These are phyloP conservation scores for Diglossa cyanea DNA, from an alignment of 2,797 vertebrate species.

Conservation along the genomic window DNA sequence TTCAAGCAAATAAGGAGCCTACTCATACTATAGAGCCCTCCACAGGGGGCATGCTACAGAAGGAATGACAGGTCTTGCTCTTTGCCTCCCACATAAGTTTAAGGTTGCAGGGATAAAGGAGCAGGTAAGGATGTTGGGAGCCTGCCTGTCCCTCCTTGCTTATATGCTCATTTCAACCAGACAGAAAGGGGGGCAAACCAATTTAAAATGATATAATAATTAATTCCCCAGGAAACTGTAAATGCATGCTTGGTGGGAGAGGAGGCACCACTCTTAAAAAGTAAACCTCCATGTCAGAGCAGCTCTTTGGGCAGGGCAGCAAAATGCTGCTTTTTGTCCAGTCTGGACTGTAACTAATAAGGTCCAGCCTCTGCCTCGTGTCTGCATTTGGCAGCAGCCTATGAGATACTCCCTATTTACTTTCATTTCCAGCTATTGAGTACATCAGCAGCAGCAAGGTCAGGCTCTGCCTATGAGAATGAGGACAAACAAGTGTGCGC, in stretches of 20 bases:
- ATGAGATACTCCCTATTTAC: background rate
- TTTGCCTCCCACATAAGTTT: background rate
- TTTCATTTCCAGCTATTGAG: background rate
- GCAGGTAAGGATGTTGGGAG: background rate
- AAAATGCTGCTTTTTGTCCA: background rate
- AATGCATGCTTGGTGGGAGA: background rate
- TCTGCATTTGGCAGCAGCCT: background rate
- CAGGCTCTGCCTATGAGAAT: background rate
- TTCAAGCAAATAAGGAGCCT: background rate
- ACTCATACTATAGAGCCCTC: background rate
- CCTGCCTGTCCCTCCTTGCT: background rate
- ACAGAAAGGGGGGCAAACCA: background rate
- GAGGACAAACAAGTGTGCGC: rapidly evolving
- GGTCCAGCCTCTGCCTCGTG: background rate
- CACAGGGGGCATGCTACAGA: background rate
- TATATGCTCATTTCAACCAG: background rate
- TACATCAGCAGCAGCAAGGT: background rate
- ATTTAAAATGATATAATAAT: background rate
- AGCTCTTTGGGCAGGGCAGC: background rate
- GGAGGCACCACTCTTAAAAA: background rate
- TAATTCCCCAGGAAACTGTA: background rate
- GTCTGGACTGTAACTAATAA: background rate
- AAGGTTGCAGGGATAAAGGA: background rate
- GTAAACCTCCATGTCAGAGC: background rate
- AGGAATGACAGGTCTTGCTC: background rate